phyloP scores from a whole-genome alignment of 64 coral and sea anemone species.

The Actinia tenebrosa region DNA sequence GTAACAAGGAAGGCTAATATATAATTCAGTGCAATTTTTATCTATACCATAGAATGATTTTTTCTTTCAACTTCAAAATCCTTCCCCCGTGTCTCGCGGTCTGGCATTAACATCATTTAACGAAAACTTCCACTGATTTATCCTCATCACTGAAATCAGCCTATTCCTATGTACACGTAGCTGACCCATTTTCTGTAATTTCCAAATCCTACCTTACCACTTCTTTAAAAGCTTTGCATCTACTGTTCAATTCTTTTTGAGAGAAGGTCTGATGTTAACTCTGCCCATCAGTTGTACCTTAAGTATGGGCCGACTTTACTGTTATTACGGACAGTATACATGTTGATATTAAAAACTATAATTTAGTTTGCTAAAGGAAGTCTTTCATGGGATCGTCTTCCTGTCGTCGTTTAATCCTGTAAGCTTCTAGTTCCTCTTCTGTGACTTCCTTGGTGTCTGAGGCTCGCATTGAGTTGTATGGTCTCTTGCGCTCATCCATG shows the following conservation, averaged over 20 bases:
- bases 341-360: background rate
- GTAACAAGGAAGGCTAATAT: too few species aligned
- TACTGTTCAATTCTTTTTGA: background rate
- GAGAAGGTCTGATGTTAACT: background rate
- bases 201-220: background rate
- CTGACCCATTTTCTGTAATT: background rate
- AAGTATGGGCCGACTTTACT: background rate
- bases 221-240: background rate
- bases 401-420: slow-evolving; percentile 83
- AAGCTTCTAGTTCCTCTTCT: slow-evolving; percentile 92
- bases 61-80: too few species aligned
- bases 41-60: too few species aligned
- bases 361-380: slow-evolving; percentile 34
- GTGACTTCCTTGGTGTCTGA: slow-evolving; percentile 80
- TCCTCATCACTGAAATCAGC: too few species aligned
- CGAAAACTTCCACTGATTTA: too few species aligned
- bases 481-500: slow-evolving; percentile 88
- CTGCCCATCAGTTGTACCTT: background rate
- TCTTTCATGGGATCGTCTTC: slow-evolving; percentile 89
- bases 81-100: too few species aligned
- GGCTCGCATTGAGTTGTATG: slow-evolving; percentile 82
- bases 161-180: too few species aligned
- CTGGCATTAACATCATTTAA: too few species aligned
- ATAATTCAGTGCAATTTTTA: too few species aligned
- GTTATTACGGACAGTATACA: too few species aligned